Percentiles rank a stretch among this genome's conserved stretches.
Evolutionary conservation across 2,888 invertebrate species (phyloP).

Genomic region (Agapostemon virescens): DNA sequence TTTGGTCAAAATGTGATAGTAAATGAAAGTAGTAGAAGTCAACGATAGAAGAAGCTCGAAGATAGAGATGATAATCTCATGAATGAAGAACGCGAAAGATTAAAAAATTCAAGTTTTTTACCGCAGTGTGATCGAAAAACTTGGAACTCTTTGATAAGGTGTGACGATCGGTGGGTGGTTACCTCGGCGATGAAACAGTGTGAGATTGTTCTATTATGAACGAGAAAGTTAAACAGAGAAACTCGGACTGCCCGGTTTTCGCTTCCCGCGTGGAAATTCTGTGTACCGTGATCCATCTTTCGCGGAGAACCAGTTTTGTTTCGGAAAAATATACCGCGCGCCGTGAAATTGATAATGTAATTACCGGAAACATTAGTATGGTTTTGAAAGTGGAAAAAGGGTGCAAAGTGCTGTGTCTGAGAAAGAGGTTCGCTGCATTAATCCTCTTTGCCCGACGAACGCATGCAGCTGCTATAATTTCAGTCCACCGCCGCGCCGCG

Average conservation of each 20-base stretch:
- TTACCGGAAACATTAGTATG: slow-evolving; percentile 37
- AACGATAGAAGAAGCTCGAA: no score
- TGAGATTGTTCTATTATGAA: background rate
- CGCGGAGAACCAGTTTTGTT: background rate
- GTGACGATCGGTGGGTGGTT: background rate
- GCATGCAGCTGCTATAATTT: slow-evolving; percentile 28
- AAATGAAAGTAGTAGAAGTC: no score
- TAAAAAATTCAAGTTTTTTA: no score
- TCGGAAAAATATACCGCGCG: background rate
- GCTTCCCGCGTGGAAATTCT: slow-evolving; percentile 12
- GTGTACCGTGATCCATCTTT: slow-evolving; percentile 11
- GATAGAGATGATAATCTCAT: no score
- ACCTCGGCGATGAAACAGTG: background rate
- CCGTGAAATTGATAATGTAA: slow-evolving; percentile 13
- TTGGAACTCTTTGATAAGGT: no score
- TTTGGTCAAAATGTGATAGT: no score
- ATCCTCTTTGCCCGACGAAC: slow-evolving; percentile 35
- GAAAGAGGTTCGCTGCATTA: slow-evolving; percentile 33
- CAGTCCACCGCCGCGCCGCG: background rate
- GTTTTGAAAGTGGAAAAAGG: background rate
- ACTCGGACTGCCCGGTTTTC: background rate
- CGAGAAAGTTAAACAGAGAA: background rate
- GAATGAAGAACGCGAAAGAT: no score
- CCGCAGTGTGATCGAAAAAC: no score
- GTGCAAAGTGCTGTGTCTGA: slow-evolving; percentile 8